Base-by-base conservation (phyloP, 2,888 invertebrate species). In the Tubulanus polymorphus region DNA sequence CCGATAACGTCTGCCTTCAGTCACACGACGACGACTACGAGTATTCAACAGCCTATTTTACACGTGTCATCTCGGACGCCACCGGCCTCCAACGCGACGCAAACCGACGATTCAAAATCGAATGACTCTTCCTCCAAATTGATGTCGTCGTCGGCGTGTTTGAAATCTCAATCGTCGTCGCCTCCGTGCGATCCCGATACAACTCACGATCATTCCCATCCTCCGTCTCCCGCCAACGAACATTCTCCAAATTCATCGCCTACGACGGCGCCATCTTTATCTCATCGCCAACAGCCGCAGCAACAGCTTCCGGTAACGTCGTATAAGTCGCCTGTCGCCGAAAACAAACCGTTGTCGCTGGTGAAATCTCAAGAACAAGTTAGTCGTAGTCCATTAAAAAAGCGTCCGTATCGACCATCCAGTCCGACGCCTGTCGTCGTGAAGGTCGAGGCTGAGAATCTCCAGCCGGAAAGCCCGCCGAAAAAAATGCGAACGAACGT, bases 321-420 rank as follows among this genome's bases (percentile, higher is more conserved):
- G 18, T n/a, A n/a, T n/a, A 41, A 41, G 23, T 8, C 41, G 23
- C 23, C 41, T 8, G 41, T 41, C 6, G n/a, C n/a, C n/a, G 41
- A 41, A 41, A 41, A 41, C 23, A 18, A 23, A 41, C 20, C 41
- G 5, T 41, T 41, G 15, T 20, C 64, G 54, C 63, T 62, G 37
- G 66, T 63, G 46, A 68, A 67, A 55, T 62, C 63, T 20, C 63
- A 66, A 18, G 69, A 70, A 53, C 69, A 69, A 48, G 68, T 72
- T 57, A 68, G 61, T 35, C 62, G 71, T 57, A 74, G 74, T 65
- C 75, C 75, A 27, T 70, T 74, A 37, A 75, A 75, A 59, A 75
- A 75, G 61, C 66, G 75, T 53, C 75, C 75, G 26, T 73, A 73
- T 57, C 66, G 49, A 20, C 41, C 41, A 41, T 18, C 41, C 3